Base-by-base conservation (phyloP, 2,797 vertebrate genomes). In the Rhinophrynus dorsalis region DNA sequence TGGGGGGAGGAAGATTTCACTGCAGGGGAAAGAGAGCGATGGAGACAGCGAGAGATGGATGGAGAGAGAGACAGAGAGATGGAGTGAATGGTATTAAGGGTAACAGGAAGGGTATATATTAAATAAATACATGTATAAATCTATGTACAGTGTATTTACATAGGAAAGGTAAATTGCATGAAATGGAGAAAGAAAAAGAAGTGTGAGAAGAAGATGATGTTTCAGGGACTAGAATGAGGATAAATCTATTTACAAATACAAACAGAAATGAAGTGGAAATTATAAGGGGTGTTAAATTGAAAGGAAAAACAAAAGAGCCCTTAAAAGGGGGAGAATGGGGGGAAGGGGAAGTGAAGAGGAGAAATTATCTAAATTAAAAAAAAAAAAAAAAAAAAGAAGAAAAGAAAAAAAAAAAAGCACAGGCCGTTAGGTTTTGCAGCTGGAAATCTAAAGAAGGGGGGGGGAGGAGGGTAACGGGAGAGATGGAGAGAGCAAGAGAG, bases 391-490 rank as follows among this genome's bases (percentile, higher is more conserved):
- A 12, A 21, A 26, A 59, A 26, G 23, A 37, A 50, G 29, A 67
- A 52, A 59, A 58, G 52, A 55, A 62, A 29, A 29, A 29, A 42
- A 64, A 52, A 57, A 67, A 54, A 68, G 2, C 55, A 51, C 60
- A 38, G 60, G 52, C 60, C 68, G 60, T 50, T 42, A 57, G 60
- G 40, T 64, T 72, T 71, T 72, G 60, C 68, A 72, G 68, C 68
- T 72, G 68, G 68, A 72, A 64, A 72, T 62, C 32, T 65, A 72
- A 50, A 72, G 69, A 61, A 54, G 68, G 60, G 42, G 40, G 24
- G 56, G 50, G 45, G 42, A 44, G 51, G 54, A 52, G 69, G 54
- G 61, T 21, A 50, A 26, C 12, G 45, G 40, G 47, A 48, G 48
- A 62, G 69, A 65, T 27, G 32, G 30, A 50, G 42, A 33, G 44